phyloP scores from a whole-genome alignment of 1,140 invertebrate species.

The Sitodiplosis mosellana region DNA sequence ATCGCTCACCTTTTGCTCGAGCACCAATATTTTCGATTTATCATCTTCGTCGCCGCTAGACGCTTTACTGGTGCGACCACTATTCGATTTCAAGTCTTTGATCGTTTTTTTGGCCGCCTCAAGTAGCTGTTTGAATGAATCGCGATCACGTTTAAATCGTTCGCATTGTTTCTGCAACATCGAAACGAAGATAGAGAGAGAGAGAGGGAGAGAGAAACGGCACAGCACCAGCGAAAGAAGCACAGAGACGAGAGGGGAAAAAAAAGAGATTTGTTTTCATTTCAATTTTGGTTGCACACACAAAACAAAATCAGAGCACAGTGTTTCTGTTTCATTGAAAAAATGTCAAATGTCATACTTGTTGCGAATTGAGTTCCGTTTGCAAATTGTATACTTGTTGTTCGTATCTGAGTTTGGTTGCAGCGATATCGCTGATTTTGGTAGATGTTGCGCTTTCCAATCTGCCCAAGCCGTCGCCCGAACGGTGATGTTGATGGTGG shows the following conservation, averaged over 20 bases:
- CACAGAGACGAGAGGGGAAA: no score
- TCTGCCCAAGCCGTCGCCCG: constrained; percentile 25
- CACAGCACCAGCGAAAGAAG: no score
- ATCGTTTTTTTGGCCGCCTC: constrained; percentile 70
- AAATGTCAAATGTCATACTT: constrained; percentile 26
- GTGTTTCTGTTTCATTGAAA: no score
- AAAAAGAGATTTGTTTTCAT: no score
- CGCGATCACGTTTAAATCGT: constrained; percentile 69
- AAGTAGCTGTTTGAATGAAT: constrained; percentile 80
- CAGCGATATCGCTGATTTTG: constrained; percentile 56
- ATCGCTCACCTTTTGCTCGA: constrained; percentile 49
- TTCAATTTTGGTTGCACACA: no score
- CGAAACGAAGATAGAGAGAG: no score
- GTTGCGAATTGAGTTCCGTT: constrained; percentile 69
- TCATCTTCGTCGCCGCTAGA: constrained; percentile 31
- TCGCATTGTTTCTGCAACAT: constrained; percentile 21
- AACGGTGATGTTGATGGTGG: no score
- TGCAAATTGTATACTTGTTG: constrained; percentile 65
- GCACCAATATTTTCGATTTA: constrained; percentile 39
- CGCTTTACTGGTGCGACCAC: constrained; percentile 20
- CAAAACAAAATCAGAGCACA: no score
- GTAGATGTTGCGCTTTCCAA: constrained; percentile 61
- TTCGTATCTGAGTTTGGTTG: constrained; percentile 77
- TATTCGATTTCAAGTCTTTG: constrained; percentile 44
- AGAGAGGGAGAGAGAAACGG: no score